Percentiles rank a stretch among this genome's conserved stretches.
phyloP scores from a whole-genome alignment of 1,140 invertebrate genomes.

The Aphidius ervi region DNA sequence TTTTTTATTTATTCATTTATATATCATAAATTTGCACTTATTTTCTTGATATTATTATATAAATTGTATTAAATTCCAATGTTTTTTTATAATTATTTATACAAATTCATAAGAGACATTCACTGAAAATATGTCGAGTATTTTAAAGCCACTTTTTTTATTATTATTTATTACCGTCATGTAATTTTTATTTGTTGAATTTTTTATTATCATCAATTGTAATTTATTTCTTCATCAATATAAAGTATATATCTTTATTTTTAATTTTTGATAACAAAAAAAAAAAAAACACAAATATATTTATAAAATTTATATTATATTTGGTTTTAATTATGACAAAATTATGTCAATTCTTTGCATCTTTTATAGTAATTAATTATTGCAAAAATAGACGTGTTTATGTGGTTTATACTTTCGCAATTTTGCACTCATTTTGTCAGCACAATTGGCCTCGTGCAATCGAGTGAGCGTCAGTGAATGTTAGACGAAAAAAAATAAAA shows the following conservation, averaged over 20 bases:
- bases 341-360: slow-evolving; percentile 1
- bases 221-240: no score
- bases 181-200: no score
- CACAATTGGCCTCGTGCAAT: slow-evolving; percentile 9
- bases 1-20: neutral
- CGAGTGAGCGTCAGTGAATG: slow-evolving; percentile 5
- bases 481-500: slow-evolving; percentile 1
- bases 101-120: neutral
- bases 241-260: no score
- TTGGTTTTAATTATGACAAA: no score
- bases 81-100: no score
- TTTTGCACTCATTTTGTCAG: slow-evolving; percentile 11
- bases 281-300: no score
- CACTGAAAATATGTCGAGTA: neutral
- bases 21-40: slow-evolving; percentile 7
- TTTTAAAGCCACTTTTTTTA: neutral
- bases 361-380: slow-evolving; percentile 17
- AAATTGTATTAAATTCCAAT: no score
- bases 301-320: no score
- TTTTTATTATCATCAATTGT: no score
- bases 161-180: neutral
- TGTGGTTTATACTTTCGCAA: slow-evolving; percentile 17
- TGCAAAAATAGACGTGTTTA: slow-evolving; percentile 13
- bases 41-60: neutral
- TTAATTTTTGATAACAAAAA: no score